Evolutionary conservation across 2,797 vertebrate species (phyloP).

Genomic region (Peromyscus melanophrys): DNA sequence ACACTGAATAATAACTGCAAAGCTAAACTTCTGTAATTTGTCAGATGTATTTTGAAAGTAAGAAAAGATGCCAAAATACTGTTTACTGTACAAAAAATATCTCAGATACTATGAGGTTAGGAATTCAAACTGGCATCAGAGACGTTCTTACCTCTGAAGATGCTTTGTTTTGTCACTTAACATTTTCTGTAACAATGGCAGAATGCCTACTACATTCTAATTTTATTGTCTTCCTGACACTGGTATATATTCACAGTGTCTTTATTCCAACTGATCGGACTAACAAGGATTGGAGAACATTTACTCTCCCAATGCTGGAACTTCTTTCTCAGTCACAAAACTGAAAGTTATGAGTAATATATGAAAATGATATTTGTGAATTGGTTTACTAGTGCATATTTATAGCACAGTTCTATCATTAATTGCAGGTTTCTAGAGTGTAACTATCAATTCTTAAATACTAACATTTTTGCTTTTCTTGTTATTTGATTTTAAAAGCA

Average conservation of each 20-base stretch:
- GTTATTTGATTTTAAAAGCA: conserved; percentile 30
- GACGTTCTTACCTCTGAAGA: not conserved
- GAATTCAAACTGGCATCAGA: not conserved
- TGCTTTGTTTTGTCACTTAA: not conserved
- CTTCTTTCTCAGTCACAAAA: not conserved
- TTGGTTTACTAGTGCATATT: not conserved
- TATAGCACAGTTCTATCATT: not conserved
- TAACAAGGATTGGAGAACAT: not conserved
- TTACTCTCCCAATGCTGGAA: not conserved
- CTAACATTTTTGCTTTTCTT: not conserved
- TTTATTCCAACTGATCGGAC: not conserved
- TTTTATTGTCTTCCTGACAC: not conserved
- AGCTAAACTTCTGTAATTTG: not conserved
- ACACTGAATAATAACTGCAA: not conserved
- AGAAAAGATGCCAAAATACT: not conserved
- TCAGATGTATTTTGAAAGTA: not conserved
- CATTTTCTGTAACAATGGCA: not conserved
- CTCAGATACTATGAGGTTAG: not conserved
- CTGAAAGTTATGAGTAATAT: not conserved
- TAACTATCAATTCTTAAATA: not conserved
- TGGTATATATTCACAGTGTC: not conserved
- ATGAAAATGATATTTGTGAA: not conserved
- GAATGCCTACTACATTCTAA: not conserved
- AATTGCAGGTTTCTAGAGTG: not conserved
- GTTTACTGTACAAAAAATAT: not conserved